Conservation (phyloP, 92 coral and sea anemone genomes). For the Desmophyllum pertusum region DNA sequence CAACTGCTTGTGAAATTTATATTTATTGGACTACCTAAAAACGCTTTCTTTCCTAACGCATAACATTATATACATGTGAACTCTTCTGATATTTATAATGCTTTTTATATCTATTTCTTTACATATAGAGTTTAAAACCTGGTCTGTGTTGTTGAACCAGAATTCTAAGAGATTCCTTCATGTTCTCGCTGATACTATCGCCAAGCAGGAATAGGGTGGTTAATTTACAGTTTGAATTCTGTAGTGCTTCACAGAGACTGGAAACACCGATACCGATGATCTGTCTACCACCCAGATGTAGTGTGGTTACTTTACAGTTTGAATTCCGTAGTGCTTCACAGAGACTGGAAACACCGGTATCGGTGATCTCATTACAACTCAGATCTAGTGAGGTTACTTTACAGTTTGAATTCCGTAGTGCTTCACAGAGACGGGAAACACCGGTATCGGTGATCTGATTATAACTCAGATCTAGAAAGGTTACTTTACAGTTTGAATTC, state of each 20-base stretch:
- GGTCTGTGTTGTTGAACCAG: neutral
- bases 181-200: neutral
- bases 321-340: neutral
- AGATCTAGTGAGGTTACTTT: neutral
- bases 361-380: neutral
- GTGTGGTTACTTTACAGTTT: constrained; percentile 4
- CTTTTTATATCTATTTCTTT: neutral
- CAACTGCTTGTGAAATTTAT: neutral
- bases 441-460: constrained; percentile 17
- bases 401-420: neutral
- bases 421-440: neutral
- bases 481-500: neutral
- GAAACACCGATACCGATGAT: neutral
- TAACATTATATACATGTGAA: neutral
- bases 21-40: neutral
- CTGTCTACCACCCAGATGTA: neutral
- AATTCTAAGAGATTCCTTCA: neutral
- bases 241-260: neutral
- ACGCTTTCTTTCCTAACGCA: neutral
- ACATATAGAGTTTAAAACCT: neutral
- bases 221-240: neutral
- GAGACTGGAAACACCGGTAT: neutral
- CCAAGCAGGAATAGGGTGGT: neutral
- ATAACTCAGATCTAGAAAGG: neutral
- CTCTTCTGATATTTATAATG: neutral